Base-by-base conservation (phyloP, 2,113 vertebrate genomes). In the Brevimyrus niger region DNA sequence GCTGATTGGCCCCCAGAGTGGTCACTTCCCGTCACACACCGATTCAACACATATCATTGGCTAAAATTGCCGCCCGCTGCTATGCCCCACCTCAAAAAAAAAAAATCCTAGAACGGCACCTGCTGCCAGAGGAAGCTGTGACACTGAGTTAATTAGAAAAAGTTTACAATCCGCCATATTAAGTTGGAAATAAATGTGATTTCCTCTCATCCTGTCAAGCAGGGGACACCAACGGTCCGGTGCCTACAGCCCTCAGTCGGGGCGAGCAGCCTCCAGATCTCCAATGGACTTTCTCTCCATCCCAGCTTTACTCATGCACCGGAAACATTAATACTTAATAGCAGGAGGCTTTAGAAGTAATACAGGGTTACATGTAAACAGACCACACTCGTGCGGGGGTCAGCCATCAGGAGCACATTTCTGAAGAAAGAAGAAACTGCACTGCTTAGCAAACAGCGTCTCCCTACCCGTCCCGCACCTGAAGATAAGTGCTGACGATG, bases 241-340 rank as follows among this genome's bases (percentile, higher is more conserved):
- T 9, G 21, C 42, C 80, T 4, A 8, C 6, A 38, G 9, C 44
- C 82, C 21, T 4, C 42, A 84, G 19, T 0, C 44, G n/a, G 3
- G 21, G 5, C 0, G 3, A n/a, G 5, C 35, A n/a, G 44, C 82
- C 82, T 84, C 42, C 82, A 19, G 31, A 19, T 19, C 19, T 23
- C 44, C 42, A 84, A 11, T 9, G 80, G 42, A 44, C 44, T 83
- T 46, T 46, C 80, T 46, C 38, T 84, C 35, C 44, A 19, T 84
- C 44, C 23, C 44, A 23, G 82, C 35, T 35, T 80, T 42, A 80
- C 35, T 42, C 15, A 42, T 42, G 13, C 35, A 19, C 73, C 73
- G 73, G 73, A 80, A 47, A 84, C 82, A 84, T 84, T 46, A 84
- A 84, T 84, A 46, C 38, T 84, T 84, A 84, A 84, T 84, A 42